Evolutionary conservation across 2,888 invertebrate genomes (phyloP).

Genomic region (Gymnosoma rotundatum): DNA sequence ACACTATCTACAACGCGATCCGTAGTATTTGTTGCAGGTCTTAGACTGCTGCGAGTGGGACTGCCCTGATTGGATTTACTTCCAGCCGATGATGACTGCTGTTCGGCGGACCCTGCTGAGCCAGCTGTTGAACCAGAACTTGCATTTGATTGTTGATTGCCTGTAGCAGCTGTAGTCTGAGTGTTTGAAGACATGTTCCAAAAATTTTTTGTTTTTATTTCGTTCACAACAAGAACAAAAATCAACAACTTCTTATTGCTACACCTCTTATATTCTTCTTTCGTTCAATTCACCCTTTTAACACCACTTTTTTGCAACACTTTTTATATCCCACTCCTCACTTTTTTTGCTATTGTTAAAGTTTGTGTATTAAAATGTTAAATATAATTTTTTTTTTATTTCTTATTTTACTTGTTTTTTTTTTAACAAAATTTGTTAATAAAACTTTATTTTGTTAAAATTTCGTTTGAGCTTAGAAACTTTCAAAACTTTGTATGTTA

Average conservation of each 20-base stretch:
- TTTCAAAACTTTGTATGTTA: slow-evolving; percentile 15
- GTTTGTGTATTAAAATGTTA: slow-evolving; percentile 55
- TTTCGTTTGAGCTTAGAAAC: background rate
- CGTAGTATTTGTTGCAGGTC: slow-evolving; percentile 73
- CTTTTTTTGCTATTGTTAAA: slow-evolving; percentile 38
- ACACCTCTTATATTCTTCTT: slow-evolving; percentile 48
- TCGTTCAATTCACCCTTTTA: slow-evolving; percentile 31
- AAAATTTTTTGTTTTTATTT: background rate
- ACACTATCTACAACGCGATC: slow-evolving; percentile 85
- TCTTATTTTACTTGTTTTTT: slow-evolving; percentile 4
- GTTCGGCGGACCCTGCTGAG: slow-evolving; percentile 53
- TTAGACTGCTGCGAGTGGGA: slow-evolving; percentile 70
- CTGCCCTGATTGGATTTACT: slow-evolving; percentile 73
- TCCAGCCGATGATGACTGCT: slow-evolving; percentile 57
- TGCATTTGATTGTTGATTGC: slow-evolving; percentile 68
- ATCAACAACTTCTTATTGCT: slow-evolving; percentile 51
- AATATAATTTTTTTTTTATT: slow-evolving; percentile 49
- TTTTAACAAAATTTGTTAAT: slow-evolving; percentile 3
- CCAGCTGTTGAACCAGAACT: slow-evolving; percentile 48
- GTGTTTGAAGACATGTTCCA: slow-evolving; percentile 80
- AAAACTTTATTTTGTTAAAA: background rate
- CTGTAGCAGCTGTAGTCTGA: slow-evolving; percentile 77
- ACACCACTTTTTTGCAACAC: slow-evolving; percentile 44
- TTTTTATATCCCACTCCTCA: slow-evolving; percentile 49
- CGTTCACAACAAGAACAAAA: slow-evolving; percentile 30